These are phyloP conservation scores for Zelostemma sp. DNA, from an alignment of 1,140 invertebrate genomes.

Conservation along the genomic window DNA sequence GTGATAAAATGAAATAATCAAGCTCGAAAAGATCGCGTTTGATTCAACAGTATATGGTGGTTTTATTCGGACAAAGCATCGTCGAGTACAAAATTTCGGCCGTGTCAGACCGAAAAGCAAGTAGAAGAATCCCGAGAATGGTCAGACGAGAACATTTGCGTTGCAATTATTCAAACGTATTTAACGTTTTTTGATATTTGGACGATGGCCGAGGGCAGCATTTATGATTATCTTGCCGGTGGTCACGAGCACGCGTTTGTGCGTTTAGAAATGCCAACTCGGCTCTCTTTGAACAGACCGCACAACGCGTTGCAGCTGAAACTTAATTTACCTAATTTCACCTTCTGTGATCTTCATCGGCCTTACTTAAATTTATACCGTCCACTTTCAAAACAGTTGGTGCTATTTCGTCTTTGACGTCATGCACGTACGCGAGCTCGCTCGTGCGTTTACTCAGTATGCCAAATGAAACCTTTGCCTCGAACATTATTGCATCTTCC, in stretches of 20 bases:
- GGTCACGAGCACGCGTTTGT: conserved; percentile 15
- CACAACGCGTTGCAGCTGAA: background rate
- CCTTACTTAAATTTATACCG: conserved; percentile 38
- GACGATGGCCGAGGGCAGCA: background rate
- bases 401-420: conserved; percentile 20
- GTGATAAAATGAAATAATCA: background rate
- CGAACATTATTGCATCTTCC: conserved; percentile 7
- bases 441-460: background rate
- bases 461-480: background rate
- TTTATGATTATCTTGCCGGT: conserved; percentile 21
- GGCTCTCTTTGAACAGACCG: background rate
- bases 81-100: background rate
- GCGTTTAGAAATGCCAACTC: conserved; percentile 18
- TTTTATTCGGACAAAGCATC: no score
- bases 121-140: background rate
- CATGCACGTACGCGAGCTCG: conserved; percentile 16
- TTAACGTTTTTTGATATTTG: background rate
- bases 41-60: background rate
- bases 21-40: background rate
- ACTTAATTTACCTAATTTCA: conserved; percentile 42
- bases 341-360: conserved; percentile 32
- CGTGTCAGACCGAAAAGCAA: background rate
- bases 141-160: background rate
- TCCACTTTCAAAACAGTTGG: conserved; percentile 7
- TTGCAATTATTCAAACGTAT: background rate